A percentile compares a stretch with the other conserved stretches of the same genome.
phyloP scores from a whole-genome alignment of 2,113 vertebrate genomes.

The Rhineura floridana region DNA sequence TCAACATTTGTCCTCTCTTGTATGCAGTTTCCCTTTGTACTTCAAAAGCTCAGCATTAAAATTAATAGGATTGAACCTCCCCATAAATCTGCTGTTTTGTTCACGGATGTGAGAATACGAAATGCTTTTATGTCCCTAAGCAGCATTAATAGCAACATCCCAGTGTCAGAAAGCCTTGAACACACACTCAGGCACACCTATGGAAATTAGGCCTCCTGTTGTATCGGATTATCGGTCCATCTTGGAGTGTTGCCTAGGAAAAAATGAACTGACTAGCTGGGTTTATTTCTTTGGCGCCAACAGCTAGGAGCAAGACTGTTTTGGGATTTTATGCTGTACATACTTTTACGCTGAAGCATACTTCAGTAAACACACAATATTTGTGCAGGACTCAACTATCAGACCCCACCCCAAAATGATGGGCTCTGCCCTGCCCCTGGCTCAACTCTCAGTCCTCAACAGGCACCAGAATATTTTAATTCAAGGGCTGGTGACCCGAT shows the following conservation, averaged over 20 bases:
- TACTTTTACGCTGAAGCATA: no score
- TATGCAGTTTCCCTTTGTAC: slow-evolving; percentile 59
- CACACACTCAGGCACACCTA: background rate
- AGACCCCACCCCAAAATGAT: no score
- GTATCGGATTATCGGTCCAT: background rate
- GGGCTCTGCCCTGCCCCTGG: background rate
- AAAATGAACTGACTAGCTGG: background rate
- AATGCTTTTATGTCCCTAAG: background rate
- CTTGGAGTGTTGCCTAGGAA: background rate
- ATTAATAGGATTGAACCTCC: slow-evolving; percentile 50
- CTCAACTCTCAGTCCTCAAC: no score
- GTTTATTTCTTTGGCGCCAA: background rate
- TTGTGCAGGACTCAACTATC: background rate
- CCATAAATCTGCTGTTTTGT: slow-evolving; percentile 58
- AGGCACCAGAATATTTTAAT: no score
- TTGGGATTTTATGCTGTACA: background rate
- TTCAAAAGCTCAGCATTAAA: slow-evolving; percentile 63
- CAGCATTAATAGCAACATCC: background rate
- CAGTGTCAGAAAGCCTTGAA: background rate
- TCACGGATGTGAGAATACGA: slow-evolving; percentile 16
- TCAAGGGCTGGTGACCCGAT: no score
- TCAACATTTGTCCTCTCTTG: slow-evolving; percentile 58
- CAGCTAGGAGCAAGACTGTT: background rate
- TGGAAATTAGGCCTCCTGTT: no score
- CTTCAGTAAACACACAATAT: background rate